Evolutionary conservation across 2,888 invertebrate genomes (phyloP), one percentile per base, ranked within the genome.

Genomic region (Cephalotes varians): DNA sequence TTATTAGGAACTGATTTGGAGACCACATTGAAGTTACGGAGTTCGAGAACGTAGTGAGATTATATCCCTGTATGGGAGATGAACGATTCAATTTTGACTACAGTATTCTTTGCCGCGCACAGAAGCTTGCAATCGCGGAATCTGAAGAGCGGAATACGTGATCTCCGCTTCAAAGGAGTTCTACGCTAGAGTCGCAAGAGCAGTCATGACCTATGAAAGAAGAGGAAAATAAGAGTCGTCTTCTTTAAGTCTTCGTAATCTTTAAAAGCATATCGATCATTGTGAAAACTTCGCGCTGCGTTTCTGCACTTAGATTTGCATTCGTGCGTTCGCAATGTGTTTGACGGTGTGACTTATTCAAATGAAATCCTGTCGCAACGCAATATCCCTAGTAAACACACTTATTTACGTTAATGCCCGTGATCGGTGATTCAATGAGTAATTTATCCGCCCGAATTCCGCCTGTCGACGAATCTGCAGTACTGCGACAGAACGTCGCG

Each of bases 61-160:
- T 47, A 18, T 18, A 18, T 25, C 1, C 6, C 10, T 31, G 21
- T 1, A 15, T 34, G 12, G n/a, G 7, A n/a, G 10, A 51, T n/a
- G 25, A n/a, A n/a, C n/a, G n/a, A 28, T 15, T 44, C 40, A 60
- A 31, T 60, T 65, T 51, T 25, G 9, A 74, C 12, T 44, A 73
- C 10, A 4, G 15, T 10, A 37, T 40, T 44, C 21, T 21, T 31
- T 31, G 25, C 7, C n/a, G 40, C 21, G 40, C 21, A 56, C 5
- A 34, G 6, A 67, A 40, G 3, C 18, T 31, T 56, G 44, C 21
- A 56, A 74, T 54, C 10, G 10, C n/a, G 37, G 6, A n/a, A n/a
- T 15, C 25, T n/a, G 40, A 37, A n/a, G 5, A 65, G 3, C 34
- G 25, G 12, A 65, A 67, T 67, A 18, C 67, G n/a, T n/a, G n/a